Conservation (phyloP, 2,113 vertebrate genomes). For the Lanius ludovicianus region DNA sequence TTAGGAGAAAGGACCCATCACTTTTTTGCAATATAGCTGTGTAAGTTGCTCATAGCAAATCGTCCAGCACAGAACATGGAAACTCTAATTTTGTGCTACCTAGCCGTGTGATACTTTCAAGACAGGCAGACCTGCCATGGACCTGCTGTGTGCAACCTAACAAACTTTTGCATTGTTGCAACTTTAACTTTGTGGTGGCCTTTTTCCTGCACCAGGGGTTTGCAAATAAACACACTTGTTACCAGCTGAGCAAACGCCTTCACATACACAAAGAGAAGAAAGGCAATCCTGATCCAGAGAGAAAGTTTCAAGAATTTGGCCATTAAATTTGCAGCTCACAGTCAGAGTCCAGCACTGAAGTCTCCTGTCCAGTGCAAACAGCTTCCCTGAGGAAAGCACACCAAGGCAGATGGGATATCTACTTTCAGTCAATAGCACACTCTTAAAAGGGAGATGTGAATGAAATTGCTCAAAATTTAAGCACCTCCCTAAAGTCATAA, state of each 20-base stretch:
- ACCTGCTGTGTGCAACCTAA: not conserved
- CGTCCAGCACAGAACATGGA: not conserved
- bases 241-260: not conserved
- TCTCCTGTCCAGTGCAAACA: not conserved
- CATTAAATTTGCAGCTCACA: not conserved
- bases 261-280: not conserved
- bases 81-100: not conserved
- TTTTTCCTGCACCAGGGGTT: not conserved
- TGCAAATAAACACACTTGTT: not conserved
- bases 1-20: not conserved
- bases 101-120: not conserved
- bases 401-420: not conserved
- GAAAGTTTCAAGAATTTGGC: not conserved
- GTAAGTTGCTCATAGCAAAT: not conserved
- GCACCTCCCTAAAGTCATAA: not conserved
- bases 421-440: not conserved
- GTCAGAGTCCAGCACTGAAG: not conserved
- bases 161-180: not conserved
- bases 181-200: not conserved
- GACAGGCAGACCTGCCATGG: not conserved
- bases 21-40: not conserved
- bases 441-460: not conserved
- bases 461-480: not conserved
- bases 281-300: not conserved
- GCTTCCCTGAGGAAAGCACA: not conserved